Conservation (phyloP, 2,888 invertebrate species). For the Lasioglossum morio region DNA sequence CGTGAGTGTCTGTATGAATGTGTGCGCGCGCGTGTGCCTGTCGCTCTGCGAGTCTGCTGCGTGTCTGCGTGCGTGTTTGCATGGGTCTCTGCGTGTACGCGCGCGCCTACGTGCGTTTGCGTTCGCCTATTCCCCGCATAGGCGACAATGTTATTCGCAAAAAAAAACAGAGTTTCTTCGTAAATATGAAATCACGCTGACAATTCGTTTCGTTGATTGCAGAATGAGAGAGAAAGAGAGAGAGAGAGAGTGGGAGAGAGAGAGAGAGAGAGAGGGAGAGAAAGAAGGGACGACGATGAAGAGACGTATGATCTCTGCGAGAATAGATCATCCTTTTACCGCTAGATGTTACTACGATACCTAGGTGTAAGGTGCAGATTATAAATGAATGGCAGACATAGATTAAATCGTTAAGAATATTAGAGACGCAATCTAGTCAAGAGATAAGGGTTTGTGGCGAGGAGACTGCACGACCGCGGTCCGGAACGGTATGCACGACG, state of each 20-base stretch:
- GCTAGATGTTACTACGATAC: conserved; percentile 82
- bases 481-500: conserved; percentile 24
- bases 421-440: conserved; percentile 84
- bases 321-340: conserved; percentile 80
- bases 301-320: conserved; percentile 65
- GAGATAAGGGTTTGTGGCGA: conserved; percentile 65
- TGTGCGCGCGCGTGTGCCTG: neutral
- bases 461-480: conserved; percentile 21
- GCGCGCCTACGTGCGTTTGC: neutral
- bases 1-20: neutral
- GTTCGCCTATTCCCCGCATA: conserved; percentile 34
- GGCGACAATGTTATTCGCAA: conserved; percentile 29
- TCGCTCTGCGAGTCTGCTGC: neutral
- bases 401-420: conserved; percentile 76
- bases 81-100: too few relatives aligned
- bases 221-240: neutral
- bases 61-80: too few relatives aligned
- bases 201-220: conserved; percentile 16
- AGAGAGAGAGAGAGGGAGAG: neutral
- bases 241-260: neutral
- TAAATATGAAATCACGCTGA: conserved; percentile 9
- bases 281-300: neutral
- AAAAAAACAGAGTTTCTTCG: conserved; percentile 17
- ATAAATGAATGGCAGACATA: conserved; percentile 74
- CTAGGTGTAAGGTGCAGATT: conserved; percentile 76